Percentiles rank a stretch among this genome's conserved stretches.
Evolutionary conservation across 1,140 invertebrate species (phyloP).

Genomic region (Eulimnadia texana): DNA sequence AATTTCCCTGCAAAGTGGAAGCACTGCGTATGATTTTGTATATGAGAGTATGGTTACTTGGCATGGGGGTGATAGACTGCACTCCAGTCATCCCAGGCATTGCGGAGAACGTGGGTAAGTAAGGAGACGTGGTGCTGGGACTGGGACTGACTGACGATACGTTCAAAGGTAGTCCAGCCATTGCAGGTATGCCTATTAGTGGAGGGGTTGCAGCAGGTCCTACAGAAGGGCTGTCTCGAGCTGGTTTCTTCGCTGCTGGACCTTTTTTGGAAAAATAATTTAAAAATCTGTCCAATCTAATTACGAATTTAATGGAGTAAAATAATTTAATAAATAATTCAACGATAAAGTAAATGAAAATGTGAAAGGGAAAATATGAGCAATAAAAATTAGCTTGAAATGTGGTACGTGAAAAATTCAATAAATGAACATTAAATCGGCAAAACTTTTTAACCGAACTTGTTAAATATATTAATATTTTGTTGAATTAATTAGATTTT

Average conservation of each 20-base stretch:
- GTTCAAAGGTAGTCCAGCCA: background rate
- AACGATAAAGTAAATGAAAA: slow-evolving; percentile 1
- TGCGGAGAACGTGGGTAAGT: background rate
- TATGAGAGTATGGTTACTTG: too few relatives aligned
- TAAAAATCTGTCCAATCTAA: background rate
- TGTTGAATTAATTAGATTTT: background rate
- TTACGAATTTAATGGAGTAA: background rate
- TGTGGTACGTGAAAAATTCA: too few relatives aligned
- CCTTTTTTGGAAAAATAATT: background rate
- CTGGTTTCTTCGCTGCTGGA: slow-evolving; percentile 1
- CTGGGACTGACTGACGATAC: background rate
- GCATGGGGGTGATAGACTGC: background rate
- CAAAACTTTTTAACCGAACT: too few relatives aligned
- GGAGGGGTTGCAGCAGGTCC: background rate
- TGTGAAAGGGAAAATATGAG: background rate
- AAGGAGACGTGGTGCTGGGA: slow-evolving; percentile 1
- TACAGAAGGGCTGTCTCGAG: background rate
- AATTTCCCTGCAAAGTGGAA: too few relatives aligned
- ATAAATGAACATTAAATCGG: too few relatives aligned
- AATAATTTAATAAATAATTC: background rate
- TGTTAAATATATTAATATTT: background rate
- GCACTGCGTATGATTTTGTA: too few relatives aligned
- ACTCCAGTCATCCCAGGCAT: background rate
- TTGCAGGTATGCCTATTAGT: background rate
- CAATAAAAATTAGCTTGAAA: too few relatives aligned